Evolutionary conservation across 2,113 vertebrate species (phyloP).

Genomic region (Desmodus rotundus): DNA sequence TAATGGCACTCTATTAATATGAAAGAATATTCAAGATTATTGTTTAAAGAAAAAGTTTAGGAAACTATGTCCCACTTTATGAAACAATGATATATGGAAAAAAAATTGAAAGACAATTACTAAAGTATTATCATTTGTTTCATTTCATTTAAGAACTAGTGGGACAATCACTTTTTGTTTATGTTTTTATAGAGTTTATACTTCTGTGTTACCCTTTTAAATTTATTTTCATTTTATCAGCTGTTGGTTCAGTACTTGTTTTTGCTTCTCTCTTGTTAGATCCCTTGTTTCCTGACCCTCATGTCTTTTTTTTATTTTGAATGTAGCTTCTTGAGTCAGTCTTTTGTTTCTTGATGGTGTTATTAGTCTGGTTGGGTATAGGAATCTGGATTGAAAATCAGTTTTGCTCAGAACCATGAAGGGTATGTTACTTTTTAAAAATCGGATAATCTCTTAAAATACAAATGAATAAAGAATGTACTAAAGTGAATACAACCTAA

Average conservation of each 20-base stretch:
- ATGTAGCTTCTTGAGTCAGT: not conserved
- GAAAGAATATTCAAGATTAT: not conserved
- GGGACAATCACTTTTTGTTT: not conserved
- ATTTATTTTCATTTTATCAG: not conserved
- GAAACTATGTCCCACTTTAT: not conserved
- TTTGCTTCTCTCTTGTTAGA: not conserved
- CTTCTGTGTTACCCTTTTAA: not conserved
- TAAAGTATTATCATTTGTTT: not conserved
- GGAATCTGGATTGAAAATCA: not conserved
- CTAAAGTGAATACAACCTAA: not conserved
- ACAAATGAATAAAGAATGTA: not conserved
- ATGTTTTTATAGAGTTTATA: not conserved
- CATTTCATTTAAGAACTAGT: constrained; percentile 14
- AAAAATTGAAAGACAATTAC: not conserved
- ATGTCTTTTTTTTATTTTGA: not conserved
- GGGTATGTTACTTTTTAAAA: not conserved
- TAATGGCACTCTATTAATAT: not conserved
- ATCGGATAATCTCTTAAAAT: not conserved
- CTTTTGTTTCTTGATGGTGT: not conserved
- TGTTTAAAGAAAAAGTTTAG: not conserved
- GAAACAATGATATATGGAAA: not conserved
- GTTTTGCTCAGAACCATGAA: constrained; percentile 35
- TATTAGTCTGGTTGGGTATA: not conserved
- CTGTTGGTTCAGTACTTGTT: not conserved
- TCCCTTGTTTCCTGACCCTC: not conserved